Percentiles rank a stretch among this genome's conserved stretches.
phyloP scores from a whole-genome alignment of 64 coral and sea anemone species.

The Actinia equina region DNA sequence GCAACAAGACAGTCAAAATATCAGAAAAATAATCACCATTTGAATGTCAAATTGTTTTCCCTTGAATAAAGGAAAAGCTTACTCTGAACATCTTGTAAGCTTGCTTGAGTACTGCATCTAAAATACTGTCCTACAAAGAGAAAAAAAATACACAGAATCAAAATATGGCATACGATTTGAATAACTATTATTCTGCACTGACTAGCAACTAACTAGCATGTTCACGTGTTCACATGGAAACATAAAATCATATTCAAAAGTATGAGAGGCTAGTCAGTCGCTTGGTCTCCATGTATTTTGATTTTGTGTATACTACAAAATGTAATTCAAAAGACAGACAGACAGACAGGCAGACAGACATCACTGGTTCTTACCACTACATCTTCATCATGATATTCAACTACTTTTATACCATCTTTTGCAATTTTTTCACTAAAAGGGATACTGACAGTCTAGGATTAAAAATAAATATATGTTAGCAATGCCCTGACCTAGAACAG shows the following conservation, averaged over 20 bases:
- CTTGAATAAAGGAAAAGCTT: not conserved
- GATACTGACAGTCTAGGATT: slow-evolving; percentile 77
- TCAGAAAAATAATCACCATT: not conserved
- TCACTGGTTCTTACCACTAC: slow-evolving; percentile 53
- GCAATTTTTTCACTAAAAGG: slow-evolving; percentile 95
- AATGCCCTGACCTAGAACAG: no score
- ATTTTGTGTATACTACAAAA: no score
- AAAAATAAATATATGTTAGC: not conserved
- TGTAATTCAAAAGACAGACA: no score
- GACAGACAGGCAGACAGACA: no score
- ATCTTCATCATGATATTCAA: slow-evolving; percentile 95
- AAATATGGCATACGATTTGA: no score
- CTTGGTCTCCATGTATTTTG: no score
- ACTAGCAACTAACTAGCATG: no score
- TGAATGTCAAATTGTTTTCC: not conserved
- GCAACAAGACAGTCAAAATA: not conserved
- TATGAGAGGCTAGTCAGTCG: no score
- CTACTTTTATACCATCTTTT: slow-evolving; percentile 80
- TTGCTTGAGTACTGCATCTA: slow-evolving; percentile 86
- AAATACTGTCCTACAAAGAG: slow-evolving; percentile 26
- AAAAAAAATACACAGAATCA: not conserved
- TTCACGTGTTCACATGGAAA: no score
- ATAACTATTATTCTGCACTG: no score
- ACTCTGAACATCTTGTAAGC: slow-evolving; percentile 99
- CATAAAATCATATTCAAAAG: no score